Base-by-base conservation (phyloP, 2,888 invertebrate genomes). In the Leptura quadrifasciata region DNA sequence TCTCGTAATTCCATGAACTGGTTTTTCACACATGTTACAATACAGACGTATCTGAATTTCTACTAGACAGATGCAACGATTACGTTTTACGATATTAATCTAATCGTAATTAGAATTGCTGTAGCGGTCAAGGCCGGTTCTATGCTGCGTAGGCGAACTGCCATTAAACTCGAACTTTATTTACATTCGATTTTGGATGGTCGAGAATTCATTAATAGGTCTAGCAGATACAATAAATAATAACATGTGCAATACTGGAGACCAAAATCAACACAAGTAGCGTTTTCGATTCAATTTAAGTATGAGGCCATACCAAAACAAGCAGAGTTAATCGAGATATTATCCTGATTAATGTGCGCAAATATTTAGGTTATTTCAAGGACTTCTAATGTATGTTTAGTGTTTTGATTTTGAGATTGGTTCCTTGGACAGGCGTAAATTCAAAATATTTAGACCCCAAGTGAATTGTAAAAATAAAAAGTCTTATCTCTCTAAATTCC, bases 41-140 rank as follows among this genome's bases (percentile, higher is more conserved):
- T 47, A n/a, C 15, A 47, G 15, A n/a, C 47, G 47, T 17, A 47
- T n/a, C n/a, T 47, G 47, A 0, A n/a, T 15, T 47, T 47, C 47
- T 15, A 5, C 47, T 47, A n/a, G 47, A 47, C 47, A 47, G 47
- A 47, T 3, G 63, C 39, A 39, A 39, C 39, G 63, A 39, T 18
- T 63, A 63, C 63, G 39, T 21, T 63, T 63, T 63, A 63, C 39
- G 63, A 63, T 63, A 39, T 63, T n/a, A 47, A 63, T 39, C 20
- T 39, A 63, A 63, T 63, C 21, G 63, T 39, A 63, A 63, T 63
- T 63, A 39, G 21, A 63, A 39, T 47, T 63, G 10, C 63, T 39
- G 63, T 10, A 15, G 39, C 17, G 35, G 39, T 21, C 63, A 63
- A 63, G 63, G 63, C 63, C 63, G 2, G 12, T 17, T 63, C 47